A percentile compares a stretch with the other conserved stretches of the same genome.
Conservation (phyloP, 2,888 invertebrate genomes). For the Ptychoptera contaminata region DNA sequence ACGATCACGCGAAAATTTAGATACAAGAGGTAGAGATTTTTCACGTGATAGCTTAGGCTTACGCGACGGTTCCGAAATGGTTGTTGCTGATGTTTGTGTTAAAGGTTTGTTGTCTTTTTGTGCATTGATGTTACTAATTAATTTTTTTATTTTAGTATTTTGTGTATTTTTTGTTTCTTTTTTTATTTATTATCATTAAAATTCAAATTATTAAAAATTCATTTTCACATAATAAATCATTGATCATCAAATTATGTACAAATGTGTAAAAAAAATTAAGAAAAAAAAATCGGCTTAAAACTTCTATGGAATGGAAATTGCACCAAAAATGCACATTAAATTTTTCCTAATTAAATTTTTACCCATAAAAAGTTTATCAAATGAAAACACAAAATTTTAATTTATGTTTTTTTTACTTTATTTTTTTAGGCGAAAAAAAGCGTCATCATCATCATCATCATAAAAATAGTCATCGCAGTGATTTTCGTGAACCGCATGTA, state of each 20-base stretch:
- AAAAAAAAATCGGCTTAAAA: no score
- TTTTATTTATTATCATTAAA: background rate
- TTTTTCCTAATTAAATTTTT: background rate
- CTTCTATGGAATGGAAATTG: no score
- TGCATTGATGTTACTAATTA: constrained; percentile 10
- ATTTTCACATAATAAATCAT: background rate
- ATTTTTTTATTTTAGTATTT: constrained; percentile 12
- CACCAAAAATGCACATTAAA: no score
- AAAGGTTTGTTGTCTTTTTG: constrained; percentile 19
- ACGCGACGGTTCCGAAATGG: constrained; percentile 61
- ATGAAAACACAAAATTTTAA: background rate
- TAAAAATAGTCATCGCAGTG: constrained; percentile 27
- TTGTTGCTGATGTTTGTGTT: constrained; percentile 46
- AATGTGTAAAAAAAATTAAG: no score
- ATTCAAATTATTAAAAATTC: background rate
- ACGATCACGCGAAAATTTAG: constrained; percentile 30
- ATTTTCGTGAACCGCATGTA: constrained; percentile 27
- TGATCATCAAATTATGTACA: no score
- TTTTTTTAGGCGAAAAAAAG: constrained; percentile 25
- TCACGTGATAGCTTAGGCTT: constrained; percentile 28
- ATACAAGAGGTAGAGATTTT: constrained; percentile 28
- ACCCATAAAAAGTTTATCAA: no score
- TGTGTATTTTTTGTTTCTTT: constrained; percentile 16
- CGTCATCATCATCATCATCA: constrained; percentile 32
- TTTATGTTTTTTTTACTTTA: constrained; percentile 1